phyloP scores from a whole-genome alignment of 2,113 vertebrate species.

The Cyprinodon tularosa region DNA sequence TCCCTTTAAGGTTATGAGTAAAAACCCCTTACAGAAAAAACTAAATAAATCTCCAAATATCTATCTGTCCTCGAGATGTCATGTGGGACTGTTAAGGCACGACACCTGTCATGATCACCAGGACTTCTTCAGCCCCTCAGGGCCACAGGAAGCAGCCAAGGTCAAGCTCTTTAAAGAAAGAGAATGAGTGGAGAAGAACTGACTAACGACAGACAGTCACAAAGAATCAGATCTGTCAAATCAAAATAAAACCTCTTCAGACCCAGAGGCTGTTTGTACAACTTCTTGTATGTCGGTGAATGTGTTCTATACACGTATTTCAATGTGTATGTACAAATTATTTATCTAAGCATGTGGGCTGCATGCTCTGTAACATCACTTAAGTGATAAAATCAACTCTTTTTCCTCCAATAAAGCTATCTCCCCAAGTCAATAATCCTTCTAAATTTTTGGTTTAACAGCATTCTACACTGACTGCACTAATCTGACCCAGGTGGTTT shows the following conservation, averaged over 20 bases:
- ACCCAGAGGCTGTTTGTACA: conserved; percentile 33
- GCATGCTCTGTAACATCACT: background rate
- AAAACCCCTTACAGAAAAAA: conserved; percentile 33
- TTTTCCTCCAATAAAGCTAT: conserved; percentile 3
- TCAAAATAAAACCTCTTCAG: conserved; percentile 43
- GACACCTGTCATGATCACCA: conserved; percentile 74
- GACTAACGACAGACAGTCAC: conserved; percentile 60
- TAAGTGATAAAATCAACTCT: conserved; percentile 10
- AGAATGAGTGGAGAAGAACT: conserved; percentile 52
- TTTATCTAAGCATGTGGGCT: background rate
- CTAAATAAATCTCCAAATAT: conserved; percentile 49
- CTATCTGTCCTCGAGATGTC: conserved; percentile 67
- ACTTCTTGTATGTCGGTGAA: conserved; percentile 13
- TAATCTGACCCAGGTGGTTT: conserved; percentile 19
- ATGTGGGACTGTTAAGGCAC: conserved; percentile 62
- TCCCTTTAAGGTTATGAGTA: conserved; percentile 68
- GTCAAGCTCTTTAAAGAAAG: conserved; percentile 71
- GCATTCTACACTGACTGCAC: background rate
- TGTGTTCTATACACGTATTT: background rate
- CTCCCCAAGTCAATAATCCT: conserved; percentile 5
- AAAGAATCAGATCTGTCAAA: conserved; percentile 61
- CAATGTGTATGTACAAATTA: background rate
- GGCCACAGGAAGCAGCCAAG: conserved; percentile 65
- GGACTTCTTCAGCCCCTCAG: conserved; percentile 59
- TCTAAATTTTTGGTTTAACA: conserved; percentile 15